phyloP scores from a whole-genome alignment of 2,888 invertebrate genomes.

The Villa cingulata region DNA sequence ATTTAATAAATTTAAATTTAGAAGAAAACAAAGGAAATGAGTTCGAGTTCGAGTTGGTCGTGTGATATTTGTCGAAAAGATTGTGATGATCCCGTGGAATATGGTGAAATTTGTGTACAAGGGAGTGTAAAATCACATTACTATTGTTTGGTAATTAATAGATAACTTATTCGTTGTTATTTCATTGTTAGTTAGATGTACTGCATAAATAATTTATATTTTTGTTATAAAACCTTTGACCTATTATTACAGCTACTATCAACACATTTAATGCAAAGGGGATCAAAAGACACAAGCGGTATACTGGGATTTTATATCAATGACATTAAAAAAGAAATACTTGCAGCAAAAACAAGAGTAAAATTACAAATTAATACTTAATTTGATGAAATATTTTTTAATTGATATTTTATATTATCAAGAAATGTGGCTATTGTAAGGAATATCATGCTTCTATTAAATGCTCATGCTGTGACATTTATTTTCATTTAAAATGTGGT shows the following conservation, averaged over 20 bases:
- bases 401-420: not conserved
- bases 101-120: constrained; percentile 26
- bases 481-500: constrained; percentile 25
- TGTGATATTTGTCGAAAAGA: constrained; percentile 11
- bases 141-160: constrained; percentile 25
- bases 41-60: too few relatives aligned
- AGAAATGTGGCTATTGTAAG: constrained; percentile 22
- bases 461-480: constrained; percentile 21
- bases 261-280: constrained; percentile 53
- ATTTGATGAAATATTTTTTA: not conserved
- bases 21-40: too few relatives aligned
- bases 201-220: constrained; percentile 1
- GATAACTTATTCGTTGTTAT: too few relatives aligned
- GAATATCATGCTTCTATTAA: constrained; percentile 20
- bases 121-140: constrained; percentile 23
- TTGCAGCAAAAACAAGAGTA: constrained; percentile 50
- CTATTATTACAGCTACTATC: constrained; percentile 52
- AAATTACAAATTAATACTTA: not conserved
- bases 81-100: constrained; percentile 16
- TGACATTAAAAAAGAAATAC: constrained; percentile 56
- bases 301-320: constrained; percentile 58
- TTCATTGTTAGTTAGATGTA: not conserved
- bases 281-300: constrained; percentile 53
- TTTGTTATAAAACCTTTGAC: too few relatives aligned
- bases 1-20: too few relatives aligned